phyloP scores from a whole-genome alignment of 2,797 vertebrate species.

The Sebastiscus tertius region DNA sequence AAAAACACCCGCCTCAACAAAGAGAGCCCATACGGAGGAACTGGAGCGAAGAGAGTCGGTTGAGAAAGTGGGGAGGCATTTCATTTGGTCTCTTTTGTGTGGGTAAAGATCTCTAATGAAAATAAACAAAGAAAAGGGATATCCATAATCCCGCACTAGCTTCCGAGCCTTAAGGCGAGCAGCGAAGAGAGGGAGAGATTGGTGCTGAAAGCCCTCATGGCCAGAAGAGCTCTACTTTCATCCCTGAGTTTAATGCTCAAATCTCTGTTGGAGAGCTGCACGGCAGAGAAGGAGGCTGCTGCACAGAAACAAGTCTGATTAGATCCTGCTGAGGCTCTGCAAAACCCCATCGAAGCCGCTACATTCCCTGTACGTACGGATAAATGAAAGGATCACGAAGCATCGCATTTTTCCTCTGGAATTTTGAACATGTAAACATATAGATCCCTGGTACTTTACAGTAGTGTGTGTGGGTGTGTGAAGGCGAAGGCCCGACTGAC shows the following conservation, averaged over 20 bases:
- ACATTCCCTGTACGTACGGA: constrained; percentile 26
- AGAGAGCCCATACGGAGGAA: constrained; percentile 67
- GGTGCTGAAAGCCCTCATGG: constrained; percentile 58
- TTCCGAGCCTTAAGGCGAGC: constrained; percentile 60
- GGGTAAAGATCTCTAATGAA: constrained; percentile 71
- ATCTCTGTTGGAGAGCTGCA: constrained; percentile 58
- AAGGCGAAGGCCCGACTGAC: constrained; percentile 35
- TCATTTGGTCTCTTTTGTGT: constrained; percentile 77
- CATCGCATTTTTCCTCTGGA: constrained; percentile 19
- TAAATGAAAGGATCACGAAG: constrained; percentile 13
- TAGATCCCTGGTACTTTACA: constrained; percentile 38
- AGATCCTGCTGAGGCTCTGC: constrained; percentile 66
- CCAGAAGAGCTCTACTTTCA: constrained; percentile 50
- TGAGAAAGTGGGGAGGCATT: constrained; percentile 64
- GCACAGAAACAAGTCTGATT: constrained; percentile 55
- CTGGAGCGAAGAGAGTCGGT: constrained; percentile 61
- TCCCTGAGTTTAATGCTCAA: constrained; percentile 56
- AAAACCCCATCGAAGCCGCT: constrained; percentile 13
- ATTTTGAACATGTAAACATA: constrained; percentile 42
- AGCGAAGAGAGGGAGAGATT: constrained; percentile 21
- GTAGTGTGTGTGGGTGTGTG: constrained; percentile 32
- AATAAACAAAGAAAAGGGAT: constrained; percentile 75
- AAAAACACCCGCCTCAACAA: constrained; percentile 55
- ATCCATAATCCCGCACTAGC: constrained; percentile 65
- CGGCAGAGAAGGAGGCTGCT: constrained; percentile 29